Conservation (phyloP, 2,113 vertebrate genomes). For the rabbit (Oryctolagus cuniculus) region DNA sequence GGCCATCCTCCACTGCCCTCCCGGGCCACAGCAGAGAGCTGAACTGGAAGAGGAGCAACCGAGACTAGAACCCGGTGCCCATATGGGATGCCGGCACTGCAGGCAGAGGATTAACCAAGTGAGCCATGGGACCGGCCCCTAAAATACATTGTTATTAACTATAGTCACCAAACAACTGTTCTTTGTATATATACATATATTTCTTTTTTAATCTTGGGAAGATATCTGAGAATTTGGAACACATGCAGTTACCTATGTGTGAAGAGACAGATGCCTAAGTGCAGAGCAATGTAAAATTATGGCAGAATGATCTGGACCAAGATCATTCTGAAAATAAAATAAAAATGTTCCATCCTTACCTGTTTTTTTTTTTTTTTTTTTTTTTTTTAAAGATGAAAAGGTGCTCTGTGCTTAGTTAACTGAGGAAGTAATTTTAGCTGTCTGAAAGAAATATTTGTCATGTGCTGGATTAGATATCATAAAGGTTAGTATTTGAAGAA, state of each 20-base stretch:
- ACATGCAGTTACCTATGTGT: constrained; percentile 26
- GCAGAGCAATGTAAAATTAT: constrained; percentile 39
- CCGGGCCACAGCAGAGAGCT: too few species aligned
- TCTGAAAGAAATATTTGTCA: constrained; percentile 39
- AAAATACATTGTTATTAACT: neutral
- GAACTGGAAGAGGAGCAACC: too few species aligned
- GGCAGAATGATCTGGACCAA: neutral
- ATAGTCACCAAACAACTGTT: neutral
- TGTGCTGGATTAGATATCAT: neutral
- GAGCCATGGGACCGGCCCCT: too few species aligned
- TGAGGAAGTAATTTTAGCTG: constrained; percentile 51
- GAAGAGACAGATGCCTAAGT: neutral
- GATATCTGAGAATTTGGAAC: constrained; percentile 15
- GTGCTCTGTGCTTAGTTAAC: neutral
- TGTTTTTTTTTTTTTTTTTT: neutral
- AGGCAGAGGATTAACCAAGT: too few species aligned
- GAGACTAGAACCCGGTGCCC: too few species aligned
- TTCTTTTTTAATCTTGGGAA: constrained; percentile 6
- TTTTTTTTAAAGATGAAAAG: neutral
- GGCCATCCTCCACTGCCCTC: too few species aligned
- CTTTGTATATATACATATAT: too few species aligned
- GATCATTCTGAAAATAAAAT: neutral
- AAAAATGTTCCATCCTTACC: neutral
- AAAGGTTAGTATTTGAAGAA: neutral
- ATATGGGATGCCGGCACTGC: too few species aligned